Base-by-base conservation (phyloP, 2,113 vertebrate species). In the Amazona guildingii region DNA sequence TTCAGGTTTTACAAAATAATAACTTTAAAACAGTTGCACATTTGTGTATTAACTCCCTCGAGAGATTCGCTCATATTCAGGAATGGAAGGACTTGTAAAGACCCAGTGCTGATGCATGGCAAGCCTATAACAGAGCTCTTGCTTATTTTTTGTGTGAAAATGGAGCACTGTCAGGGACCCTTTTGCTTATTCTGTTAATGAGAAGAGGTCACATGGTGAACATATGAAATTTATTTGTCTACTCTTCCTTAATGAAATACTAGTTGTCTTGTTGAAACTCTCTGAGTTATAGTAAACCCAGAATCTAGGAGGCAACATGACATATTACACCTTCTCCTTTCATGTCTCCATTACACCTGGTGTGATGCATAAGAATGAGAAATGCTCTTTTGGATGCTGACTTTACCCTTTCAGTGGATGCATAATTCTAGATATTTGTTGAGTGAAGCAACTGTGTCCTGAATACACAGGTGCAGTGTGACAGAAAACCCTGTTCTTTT, bases 311-410 rank as follows among this genome's bases (percentile, higher is more conserved):
- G 59, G 37, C 72, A 83, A 54, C 5, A 23, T 84, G 73, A 66
- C 64, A 66, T 55, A 88, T 52, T 88, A 8, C 35, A 62, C 49
- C 49, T 21, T 75, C 57, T n/a, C 3, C 1, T 84, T 83, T 57
- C 69, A 6, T 28, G 52, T 68, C n/a, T 78, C 66, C 16, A 15
- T 82, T 89, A 73, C 24, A n/a, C 20, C 10, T 15, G 2, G 7
- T n/a, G 57, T 69, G 83, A 69, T 48, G 64, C 83, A 57, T 72
- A 62, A 94, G 66, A 88, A 88, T 94, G 77, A 93, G 73, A 83
- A 93, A 72, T 79, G 44, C 24, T 88, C 57, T 66, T 63, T 89
- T 0, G 0, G 35, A 52, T 64, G 86, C 80, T 95, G 86, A 86
- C 52, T 83, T 43, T 52, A 69, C 69, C 76, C 61, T 78, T 84